Percentiles rank a stretch among this genome's conserved stretches.
phyloP scores from a whole-genome alignment of 2,888 invertebrate genomes.

The Dione juno region DNA sequence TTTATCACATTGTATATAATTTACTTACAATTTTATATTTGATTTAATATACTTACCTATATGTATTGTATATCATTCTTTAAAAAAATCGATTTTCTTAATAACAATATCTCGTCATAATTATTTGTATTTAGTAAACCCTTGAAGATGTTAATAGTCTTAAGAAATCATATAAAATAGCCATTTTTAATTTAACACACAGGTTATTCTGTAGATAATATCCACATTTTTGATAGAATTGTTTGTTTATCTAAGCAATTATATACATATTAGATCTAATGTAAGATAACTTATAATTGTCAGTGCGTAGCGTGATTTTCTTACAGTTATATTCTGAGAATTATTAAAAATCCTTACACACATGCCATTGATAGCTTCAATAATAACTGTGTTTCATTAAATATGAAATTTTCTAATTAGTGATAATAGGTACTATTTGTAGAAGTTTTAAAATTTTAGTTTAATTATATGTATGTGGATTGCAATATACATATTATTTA shows the following conservation, averaged over 20 bases:
- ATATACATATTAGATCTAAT: slow-evolving; percentile 39
- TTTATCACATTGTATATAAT: no score
- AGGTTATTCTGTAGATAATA: slow-evolving; percentile 30
- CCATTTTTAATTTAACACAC: slow-evolving; percentile 14
- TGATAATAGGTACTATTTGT: no score
- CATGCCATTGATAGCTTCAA: neutral
- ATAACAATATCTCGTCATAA: no score
- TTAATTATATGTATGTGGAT: no score
- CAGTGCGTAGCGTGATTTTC: slow-evolving; percentile 21
- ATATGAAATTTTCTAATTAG: neutral
- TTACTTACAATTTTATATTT: no score
- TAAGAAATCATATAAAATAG: slow-evolving; percentile 10
- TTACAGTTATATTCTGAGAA: neutral
- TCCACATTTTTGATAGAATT: slow-evolving; percentile 31
- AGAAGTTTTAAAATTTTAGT: no score
- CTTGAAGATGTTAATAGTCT: slow-evolving; percentile 5
- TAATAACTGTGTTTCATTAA: neutral
- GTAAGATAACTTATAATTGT: slow-evolving; percentile 38
- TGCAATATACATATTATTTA: no score
- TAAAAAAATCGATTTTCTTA: no score
- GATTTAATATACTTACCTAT: no score
- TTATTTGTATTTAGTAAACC: slow-evolving; percentile 5
- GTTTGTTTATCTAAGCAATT: slow-evolving; percentile 38
- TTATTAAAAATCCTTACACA: neutral
- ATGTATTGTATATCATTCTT: no score